phyloP scores from a whole-genome alignment of 2,888 invertebrate genomes.

The Biston stratarius region DNA sequence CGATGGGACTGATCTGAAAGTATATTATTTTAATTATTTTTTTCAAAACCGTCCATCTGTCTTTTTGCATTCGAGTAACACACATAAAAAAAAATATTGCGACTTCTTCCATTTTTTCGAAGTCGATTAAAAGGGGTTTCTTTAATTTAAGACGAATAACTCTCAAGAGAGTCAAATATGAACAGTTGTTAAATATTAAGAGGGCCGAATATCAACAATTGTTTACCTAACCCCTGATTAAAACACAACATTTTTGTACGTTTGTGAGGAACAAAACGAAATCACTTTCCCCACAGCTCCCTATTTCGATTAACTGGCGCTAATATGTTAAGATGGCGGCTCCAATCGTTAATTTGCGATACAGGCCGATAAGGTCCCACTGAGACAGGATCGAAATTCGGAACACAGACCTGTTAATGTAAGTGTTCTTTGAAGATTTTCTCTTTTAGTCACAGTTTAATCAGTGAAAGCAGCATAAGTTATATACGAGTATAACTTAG shows the following conservation, averaged over 20 bases:
- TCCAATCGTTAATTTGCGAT: conserved; percentile 66
- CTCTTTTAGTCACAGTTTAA: conserved; percentile 9
- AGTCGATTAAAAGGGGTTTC: too few species aligned
- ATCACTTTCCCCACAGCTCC: conserved; percentile 23
- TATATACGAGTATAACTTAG: too few species aligned
- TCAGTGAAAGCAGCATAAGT: background rate
- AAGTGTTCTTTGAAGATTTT: conserved; percentile 21
- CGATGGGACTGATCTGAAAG: too few species aligned
- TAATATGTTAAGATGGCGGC: conserved; percentile 37
- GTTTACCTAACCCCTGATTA: background rate
- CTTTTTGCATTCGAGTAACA: too few species aligned
- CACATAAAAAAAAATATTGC: too few species aligned
- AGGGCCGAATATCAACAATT: background rate
- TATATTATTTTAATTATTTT: too few species aligned
- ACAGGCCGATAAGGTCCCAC: conserved; percentile 57
- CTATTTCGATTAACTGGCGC: conserved; percentile 34
- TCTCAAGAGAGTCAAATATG: too few species aligned
- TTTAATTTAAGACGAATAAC: too few species aligned
- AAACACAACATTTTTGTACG: conserved; percentile 10
- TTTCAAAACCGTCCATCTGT: too few species aligned
- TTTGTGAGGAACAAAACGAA: conserved; percentile 13
- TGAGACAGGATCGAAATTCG: conserved; percentile 52
- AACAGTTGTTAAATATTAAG: too few species aligned
- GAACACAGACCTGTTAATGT: conserved; percentile 20
- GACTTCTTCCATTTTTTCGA: too few species aligned